Evolutionary conservation across 2,797 vertebrate species (phyloP).

Genomic region (Mico argentatus): DNA sequence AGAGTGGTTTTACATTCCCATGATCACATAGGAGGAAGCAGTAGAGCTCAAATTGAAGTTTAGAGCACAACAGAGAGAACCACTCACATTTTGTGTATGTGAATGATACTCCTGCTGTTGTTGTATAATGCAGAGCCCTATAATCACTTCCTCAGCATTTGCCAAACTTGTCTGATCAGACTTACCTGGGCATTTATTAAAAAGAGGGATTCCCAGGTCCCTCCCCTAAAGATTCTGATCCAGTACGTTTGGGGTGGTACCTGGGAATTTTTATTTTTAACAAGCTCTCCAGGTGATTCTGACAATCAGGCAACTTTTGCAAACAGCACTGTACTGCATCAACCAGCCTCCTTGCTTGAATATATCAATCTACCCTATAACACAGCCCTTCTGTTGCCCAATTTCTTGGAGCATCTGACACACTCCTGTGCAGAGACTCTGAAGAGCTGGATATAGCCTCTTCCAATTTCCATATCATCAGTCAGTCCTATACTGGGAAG

Average conservation of each 20-base stretch:
- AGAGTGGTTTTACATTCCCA: neutral
- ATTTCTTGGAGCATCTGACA: neutral
- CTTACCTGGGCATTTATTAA: neutral
- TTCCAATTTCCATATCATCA: neutral
- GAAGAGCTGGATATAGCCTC: neutral
- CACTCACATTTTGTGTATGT: neutral
- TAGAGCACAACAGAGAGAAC: accelerated
- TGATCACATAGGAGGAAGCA: neutral
- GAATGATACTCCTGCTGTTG: neutral
- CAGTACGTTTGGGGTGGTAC: neutral
- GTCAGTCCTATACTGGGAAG: neutral
- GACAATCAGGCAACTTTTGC: neutral
- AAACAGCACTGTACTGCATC: neutral
- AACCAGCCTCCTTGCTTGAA: neutral
- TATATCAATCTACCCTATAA: neutral
- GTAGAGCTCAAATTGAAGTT: neutral
- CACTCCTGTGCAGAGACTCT: neutral
- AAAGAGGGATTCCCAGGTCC: neutral
- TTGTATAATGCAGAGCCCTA: neutral
- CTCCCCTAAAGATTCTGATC: neutral
- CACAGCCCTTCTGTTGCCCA: neutral
- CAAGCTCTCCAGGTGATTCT: neutral
- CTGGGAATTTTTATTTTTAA: neutral
- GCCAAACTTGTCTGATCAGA: neutral
- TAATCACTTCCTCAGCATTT: neutral